Conservation (phyloP, 2,888 invertebrate species). For the Eucera pruinosa region DNA sequence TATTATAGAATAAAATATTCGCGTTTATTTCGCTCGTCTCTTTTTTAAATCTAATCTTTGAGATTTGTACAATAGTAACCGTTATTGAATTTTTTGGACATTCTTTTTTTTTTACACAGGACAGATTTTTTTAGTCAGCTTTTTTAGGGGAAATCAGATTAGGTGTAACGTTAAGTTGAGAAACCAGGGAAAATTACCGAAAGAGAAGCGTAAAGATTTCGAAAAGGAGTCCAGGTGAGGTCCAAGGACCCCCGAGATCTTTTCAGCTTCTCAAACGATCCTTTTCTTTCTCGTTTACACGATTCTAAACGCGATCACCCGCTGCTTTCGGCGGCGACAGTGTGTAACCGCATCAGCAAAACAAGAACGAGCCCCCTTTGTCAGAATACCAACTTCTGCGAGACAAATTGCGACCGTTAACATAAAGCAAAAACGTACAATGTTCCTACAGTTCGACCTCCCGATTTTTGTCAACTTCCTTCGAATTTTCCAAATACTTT, state of each 20-base stretch:
- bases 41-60: neutral
- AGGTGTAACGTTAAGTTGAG: neutral
- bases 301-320: conserved; percentile 33
- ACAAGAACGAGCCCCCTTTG: neutral
- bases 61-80: neutral
- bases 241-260: neutral
- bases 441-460: no score
- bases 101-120: neutral
- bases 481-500: no score
- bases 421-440: neutral
- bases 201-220: no score
- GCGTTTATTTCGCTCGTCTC: neutral
- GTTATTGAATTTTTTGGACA: neutral
- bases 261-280: neutral
- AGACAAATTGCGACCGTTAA: conserved; percentile 9
- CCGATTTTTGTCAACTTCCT: no score
- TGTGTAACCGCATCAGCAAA: conserved; percentile 26
- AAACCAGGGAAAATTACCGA: conserved; percentile 19
- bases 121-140: neutral
- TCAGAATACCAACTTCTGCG: neutral
- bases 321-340: conserved; percentile 23
- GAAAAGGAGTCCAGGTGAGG: conserved; percentile 6
- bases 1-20: neutral
- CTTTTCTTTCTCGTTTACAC: conserved; percentile 23
- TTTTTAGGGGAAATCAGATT: neutral